Base-by-base conservation (phyloP, 2,113 vertebrate species). In the Eolophus roseicapilla region DNA sequence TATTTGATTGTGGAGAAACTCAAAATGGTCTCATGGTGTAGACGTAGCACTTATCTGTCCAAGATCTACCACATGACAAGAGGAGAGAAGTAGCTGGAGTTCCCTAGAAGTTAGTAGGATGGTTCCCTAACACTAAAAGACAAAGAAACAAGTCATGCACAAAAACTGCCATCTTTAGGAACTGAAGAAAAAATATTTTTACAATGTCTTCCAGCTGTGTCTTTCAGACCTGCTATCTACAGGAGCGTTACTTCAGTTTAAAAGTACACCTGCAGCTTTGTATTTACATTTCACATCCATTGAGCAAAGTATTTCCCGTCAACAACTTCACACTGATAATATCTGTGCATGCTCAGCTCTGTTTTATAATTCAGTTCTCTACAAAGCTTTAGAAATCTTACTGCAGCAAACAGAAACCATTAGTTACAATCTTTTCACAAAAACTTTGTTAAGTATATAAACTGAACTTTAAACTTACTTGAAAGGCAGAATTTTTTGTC, bases 401-500 rank as follows among this genome's bases (percentile, higher is more conserved):
- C 20, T 71, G 78, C 24, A 88, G 43, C 17, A 68, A 92, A 86
- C 2, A 52, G 44, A 86, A 90, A 52, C 19, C 69, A 69, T 13
- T 27, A 43, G 55, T 64, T 70, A 35, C 29, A 71, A 44, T 19
- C 49, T 73, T 52, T 25, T 62, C 44, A 60, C 31, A 57, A 69
- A 83, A 91, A 90, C 50, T 86, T 78, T 41, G 16, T 35, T 9
- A 87, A 92, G 69, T 62, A 17, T 31, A 41, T 5, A 12, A 87
- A 80, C 70, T 46, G 41, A 94, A 63, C 53, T 91, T 90, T 25
- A 82, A 93, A 86, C 55, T 87, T 63, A 39, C 47, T 93, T 86
- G 37, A 95, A 93, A 87, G 47, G 70, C 17, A 78, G 59, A 83
- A 29, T 74, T 86, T 86, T 95, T 89, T 65, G 91, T 92, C 95